Evolutionary conservation across 2,113 vertebrate species (phyloP).

Genomic region (Herpetotheres cachinnans): DNA sequence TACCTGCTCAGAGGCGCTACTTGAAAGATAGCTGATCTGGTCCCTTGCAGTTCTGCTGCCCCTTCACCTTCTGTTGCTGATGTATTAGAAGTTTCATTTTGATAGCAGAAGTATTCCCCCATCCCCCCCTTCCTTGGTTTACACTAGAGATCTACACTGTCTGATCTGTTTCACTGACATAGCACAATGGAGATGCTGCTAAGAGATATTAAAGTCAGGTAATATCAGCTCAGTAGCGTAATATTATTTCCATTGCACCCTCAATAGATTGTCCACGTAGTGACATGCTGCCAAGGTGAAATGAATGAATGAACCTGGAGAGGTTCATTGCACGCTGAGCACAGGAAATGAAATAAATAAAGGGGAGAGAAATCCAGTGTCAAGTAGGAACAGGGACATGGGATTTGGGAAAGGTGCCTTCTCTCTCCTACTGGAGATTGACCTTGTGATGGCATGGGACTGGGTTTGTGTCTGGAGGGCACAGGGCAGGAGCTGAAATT

Average conservation of each 20-base stretch:
- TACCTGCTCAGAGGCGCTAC: neutral
- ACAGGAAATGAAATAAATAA: conserved; percentile 21
- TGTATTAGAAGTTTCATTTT: conserved; percentile 34
- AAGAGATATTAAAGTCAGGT: conserved; percentile 48
- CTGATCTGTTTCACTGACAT: conserved; percentile 36
- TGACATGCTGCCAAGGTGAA: conserved; percentile 46
- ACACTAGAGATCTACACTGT: neutral
- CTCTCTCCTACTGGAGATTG: neutral
- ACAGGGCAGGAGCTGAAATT: neutral
- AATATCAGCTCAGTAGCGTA: neutral
- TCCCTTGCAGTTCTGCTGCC: neutral
- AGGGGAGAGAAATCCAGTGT: neutral
- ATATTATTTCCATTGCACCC: conserved; percentile 55
- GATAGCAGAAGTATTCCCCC: neutral
- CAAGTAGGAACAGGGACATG: neutral
- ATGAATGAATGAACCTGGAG: conserved; percentile 15
- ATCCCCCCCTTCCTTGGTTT: neutral
- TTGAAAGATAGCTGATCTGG: neutral
- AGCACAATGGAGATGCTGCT: conserved; percentile 20
- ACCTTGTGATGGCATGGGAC: neutral
- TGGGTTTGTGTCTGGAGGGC: neutral
- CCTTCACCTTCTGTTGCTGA: neutral
- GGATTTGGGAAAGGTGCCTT: neutral
- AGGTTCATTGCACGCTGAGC: neutral
- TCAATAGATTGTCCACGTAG: conserved; percentile 13